Evolutionary conservation across 2,797 vertebrate genomes (phyloP).

Genomic region (Sylvilagus floridanus): DNA sequence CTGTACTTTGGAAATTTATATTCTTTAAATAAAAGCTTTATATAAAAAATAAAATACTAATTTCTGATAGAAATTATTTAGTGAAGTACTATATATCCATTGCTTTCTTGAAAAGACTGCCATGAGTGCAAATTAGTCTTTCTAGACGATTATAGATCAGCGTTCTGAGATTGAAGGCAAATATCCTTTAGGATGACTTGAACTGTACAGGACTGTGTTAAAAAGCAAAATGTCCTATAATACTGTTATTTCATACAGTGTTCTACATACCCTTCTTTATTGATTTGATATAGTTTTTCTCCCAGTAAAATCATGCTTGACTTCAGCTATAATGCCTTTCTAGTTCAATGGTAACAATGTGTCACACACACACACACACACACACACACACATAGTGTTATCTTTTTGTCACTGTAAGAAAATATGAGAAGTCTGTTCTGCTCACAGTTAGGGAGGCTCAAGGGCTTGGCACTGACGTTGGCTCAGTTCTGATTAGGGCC

Average conservation of each 20-base stretch:
- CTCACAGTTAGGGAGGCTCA: too few relatives aligned
- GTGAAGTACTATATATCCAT: background rate
- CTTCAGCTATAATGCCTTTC: too few relatives aligned
- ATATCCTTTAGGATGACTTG: background rate
- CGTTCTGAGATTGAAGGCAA: background rate
- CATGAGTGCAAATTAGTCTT: background rate
- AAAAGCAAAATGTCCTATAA: background rate
- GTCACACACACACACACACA: too few relatives aligned
- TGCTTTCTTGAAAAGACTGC: background rate
- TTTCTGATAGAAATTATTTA: conserved; percentile 18
- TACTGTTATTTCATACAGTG: background rate
- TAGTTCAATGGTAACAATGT: too few relatives aligned
- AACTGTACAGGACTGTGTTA: background rate
- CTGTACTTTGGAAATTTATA: too few relatives aligned
- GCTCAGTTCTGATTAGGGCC: too few relatives aligned
- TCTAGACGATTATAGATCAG: background rate
- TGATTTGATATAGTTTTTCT: background rate
- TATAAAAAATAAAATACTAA: too few relatives aligned
- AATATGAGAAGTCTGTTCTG: too few relatives aligned
- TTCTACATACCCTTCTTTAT: background rate
- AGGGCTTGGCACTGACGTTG: too few relatives aligned
- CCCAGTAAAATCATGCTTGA: background rate
- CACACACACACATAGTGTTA: too few relatives aligned
- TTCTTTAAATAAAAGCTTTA: too few relatives aligned
- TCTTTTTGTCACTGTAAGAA: too few relatives aligned